Conservation (phyloP, 2,113 vertebrate species). For the Coreoperca whiteheadi region DNA sequence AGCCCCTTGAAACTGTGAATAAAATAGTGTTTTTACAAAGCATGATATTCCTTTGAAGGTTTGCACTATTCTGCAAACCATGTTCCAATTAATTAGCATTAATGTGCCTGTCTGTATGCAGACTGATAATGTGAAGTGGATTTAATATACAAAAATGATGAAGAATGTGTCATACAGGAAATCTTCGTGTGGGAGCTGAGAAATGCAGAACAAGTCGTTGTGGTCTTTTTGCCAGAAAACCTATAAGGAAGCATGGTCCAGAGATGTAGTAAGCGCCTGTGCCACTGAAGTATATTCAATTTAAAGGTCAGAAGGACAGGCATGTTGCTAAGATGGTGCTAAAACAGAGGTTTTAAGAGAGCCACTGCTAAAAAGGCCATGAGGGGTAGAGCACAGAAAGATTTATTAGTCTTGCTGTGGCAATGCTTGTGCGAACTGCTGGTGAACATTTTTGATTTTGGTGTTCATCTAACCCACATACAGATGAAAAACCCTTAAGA, state of each 20-base stretch:
- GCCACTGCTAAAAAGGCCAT: conserved; percentile 28
- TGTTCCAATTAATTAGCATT: conserved; percentile 2
- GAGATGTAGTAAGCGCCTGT: conserved; percentile 14
- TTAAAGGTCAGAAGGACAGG: conserved; percentile 49
- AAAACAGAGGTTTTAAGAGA: conserved; percentile 36
- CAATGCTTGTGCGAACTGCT: background rate
- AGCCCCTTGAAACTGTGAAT: background rate
- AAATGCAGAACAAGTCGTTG: background rate
- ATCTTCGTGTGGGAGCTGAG: background rate
- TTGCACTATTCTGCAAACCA: background rate
- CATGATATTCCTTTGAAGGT: background rate
- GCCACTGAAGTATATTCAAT: conserved; percentile 17
- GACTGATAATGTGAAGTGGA: conserved; percentile 8
- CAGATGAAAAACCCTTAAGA: background rate
- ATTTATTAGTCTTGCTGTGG: conserved; percentile 8
- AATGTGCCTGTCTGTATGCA: background rate
- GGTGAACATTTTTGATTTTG: background rate
- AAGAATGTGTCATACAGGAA: background rate
- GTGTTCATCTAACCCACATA: background rate
- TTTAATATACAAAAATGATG: background rate
- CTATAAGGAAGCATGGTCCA: conserved; percentile 1
- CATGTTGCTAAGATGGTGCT: background rate
- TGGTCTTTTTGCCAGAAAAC: conserved; percentile 2
- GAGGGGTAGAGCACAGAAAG: background rate
- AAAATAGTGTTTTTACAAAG: background rate